Base-by-base conservation (phyloP, 2,888 invertebrate species). In the Lottia scabra region DNA sequence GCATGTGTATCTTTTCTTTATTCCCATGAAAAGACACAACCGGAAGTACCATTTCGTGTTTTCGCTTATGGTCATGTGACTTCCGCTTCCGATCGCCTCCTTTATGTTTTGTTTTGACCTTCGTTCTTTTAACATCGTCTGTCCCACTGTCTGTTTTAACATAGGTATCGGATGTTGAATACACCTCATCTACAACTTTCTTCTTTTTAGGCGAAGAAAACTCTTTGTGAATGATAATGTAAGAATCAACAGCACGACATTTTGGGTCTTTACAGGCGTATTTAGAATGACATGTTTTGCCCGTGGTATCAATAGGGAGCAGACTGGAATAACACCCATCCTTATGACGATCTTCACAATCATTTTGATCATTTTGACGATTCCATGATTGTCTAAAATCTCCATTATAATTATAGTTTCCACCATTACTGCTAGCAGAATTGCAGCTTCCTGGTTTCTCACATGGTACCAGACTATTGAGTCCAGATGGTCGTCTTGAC, bases 381-480 rank as follows among this genome's bases (percentile, higher is more conserved):
- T n/a, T n/a, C 38, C 26, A 27, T 0, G 19, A 27, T 27, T 30
- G 62, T 4, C 63, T 63, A 43, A 45, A n/a, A 8, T 69, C 63
- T 13, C 62, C 62, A 27, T 63, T 69, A 44, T 56, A 56, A 56
- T 56, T 56, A 23, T 56, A 56, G 13, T 75, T 74, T 43, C 83
- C 81, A 13, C 77, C 76, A 56, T 75, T 79, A 71, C 78, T 77
- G 15, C 79, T 68, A 0, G 82, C 80, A 63, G 80, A 78, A 30
- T 79, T 80, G 65, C 80, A 78, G 66, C 81, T 81, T 62, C 78
- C 77, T 6, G 78, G 67, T 67, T 83, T 83, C n/a, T 80, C 80
- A 15, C 73, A 75, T 4, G 74, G 76, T 63, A 81, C 76, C 12
- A 80, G 76, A 19, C 80, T 80, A 43, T 81, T 80, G n/a, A 78